A percentile compares a stretch with the other conserved stretches of the same genome.
Conservation (phyloP, 2,888 invertebrate genomes). For the Megastigmus dorsalis region DNA sequence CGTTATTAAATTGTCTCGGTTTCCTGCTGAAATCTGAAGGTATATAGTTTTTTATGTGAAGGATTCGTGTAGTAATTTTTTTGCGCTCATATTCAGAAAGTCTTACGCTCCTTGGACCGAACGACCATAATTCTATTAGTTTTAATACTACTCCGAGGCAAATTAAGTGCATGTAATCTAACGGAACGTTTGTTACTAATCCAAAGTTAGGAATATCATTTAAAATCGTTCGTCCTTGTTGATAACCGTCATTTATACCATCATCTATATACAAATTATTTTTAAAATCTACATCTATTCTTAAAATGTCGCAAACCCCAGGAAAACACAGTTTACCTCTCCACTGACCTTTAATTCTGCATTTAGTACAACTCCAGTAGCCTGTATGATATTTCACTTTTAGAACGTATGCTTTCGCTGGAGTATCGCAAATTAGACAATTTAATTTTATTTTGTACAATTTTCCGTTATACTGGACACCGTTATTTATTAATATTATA, state of each 20-base stretch:
- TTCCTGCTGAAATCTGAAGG: neutral
- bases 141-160: too few species aligned
- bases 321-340: neutral
- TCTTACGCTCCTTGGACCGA: neutral
- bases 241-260: neutral
- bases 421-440: neutral
- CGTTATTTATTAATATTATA: neutral
- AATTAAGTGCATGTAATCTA: too few species aligned
- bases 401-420: constrained; percentile 3
- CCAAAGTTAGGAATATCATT: too few species aligned
- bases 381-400: neutral
- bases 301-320: neutral
- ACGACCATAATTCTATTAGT: too few species aligned
- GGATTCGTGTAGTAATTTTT: too few species aligned
- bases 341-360: neutral
- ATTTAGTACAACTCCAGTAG: neutral
- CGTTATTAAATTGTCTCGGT: neutral
- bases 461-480: neutral
- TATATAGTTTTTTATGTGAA: too few species aligned
- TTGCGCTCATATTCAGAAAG: neutral
- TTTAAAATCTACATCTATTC: constrained; percentile 11
- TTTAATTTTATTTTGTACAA: neutral
- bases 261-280: neutral
- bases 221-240: too few species aligned
- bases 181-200: too few species aligned